A percentile compares a stretch with the other conserved stretches of the same genome.
phyloP scores from a whole-genome alignment of 2,888 invertebrate species.

The Sminthurinus aureus region DNA sequence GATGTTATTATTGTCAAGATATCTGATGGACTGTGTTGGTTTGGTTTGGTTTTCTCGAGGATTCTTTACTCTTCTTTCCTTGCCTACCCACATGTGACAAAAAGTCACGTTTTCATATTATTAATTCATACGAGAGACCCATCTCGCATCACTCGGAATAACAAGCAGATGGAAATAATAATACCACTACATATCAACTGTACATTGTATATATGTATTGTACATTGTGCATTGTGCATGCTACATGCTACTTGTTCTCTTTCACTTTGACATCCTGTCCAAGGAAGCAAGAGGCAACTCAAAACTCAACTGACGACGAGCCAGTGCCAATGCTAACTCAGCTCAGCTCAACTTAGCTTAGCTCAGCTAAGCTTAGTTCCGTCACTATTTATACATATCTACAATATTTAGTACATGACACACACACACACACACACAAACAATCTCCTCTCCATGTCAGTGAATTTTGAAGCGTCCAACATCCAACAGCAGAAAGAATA shows the following conservation, averaged over 20 bases:
- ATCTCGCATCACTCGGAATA: slow-evolving; percentile 44
- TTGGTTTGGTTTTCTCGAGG: slow-evolving; percentile 8
- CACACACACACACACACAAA: neutral
- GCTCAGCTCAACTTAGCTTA: neutral
- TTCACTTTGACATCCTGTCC: slow-evolving; percentile 43
- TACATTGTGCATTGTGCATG: too few species aligned
- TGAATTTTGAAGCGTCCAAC: slow-evolving; percentile 20
- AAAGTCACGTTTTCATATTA: slow-evolving; percentile 51
- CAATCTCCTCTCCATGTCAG: slow-evolving; percentile 7
- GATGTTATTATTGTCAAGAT: slow-evolving; percentile 20
- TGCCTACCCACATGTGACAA: slow-evolving; percentile 45
- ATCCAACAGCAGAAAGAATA: neutral
- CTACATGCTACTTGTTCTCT: neutral
- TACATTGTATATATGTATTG: too few species aligned
- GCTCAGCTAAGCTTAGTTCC: neutral
- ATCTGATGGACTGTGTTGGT: slow-evolving; percentile 40
- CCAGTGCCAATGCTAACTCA: too few species aligned
- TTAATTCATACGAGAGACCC: slow-evolving; percentile 49
- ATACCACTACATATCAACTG: slow-evolving; percentile 9
- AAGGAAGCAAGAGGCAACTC: slow-evolving; percentile 31
- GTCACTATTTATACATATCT: neutral
- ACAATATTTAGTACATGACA: neutral
- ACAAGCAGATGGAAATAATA: slow-evolving; percentile 46
- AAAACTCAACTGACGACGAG: neutral
- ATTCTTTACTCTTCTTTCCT: neutral